Evolutionary conservation across 2,888 invertebrate genomes (phyloP).

Genomic region (Tenodera sinensis): DNA sequence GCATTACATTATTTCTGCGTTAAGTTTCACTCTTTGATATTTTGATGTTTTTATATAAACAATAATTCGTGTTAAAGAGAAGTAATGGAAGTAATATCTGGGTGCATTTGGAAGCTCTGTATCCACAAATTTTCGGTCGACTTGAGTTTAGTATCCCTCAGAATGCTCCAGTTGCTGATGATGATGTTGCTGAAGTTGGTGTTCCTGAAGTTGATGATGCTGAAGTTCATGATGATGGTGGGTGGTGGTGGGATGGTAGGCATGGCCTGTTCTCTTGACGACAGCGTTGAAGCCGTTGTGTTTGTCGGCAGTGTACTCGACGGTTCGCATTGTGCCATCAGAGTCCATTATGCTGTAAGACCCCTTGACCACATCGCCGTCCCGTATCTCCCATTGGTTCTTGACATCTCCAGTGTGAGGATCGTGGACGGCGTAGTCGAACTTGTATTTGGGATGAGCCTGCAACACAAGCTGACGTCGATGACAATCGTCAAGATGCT

Average conservation of each 20-base stretch:
- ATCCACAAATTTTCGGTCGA: no score
- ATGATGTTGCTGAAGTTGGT: neutral
- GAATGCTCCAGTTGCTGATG: neutral
- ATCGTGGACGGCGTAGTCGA: slow-evolving; percentile 22
- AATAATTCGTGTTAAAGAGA: neutral
- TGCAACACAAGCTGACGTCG: neutral
- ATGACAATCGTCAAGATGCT: neutral
- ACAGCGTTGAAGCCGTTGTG: slow-evolving; percentile 38
- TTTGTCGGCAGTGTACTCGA: slow-evolving; percentile 38
- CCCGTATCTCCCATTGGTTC: slow-evolving; percentile 22
- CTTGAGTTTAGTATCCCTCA: neutral
- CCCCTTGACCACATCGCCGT: slow-evolving; percentile 24
- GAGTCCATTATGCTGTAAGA: slow-evolving; percentile 21
- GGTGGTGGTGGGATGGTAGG: slow-evolving; percentile 23
- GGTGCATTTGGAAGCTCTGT: neutral
- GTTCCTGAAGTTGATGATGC: no score
- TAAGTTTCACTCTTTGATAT: neutral
- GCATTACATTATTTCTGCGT: neutral
- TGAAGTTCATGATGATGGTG: neutral
- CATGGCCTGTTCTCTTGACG: slow-evolving; percentile 35
- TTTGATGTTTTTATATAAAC: neutral
- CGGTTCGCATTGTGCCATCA: slow-evolving; percentile 28
- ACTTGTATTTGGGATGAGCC: slow-evolving; percentile 21
- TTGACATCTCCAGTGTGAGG: slow-evolving; percentile 25
- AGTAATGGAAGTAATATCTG: neutral